A percentile compares a stretch with the other conserved stretches of the same genome.
Evolutionary conservation across 2,113 vertebrate genomes (phyloP).

Genomic region (Pterocles burchelli): DNA sequence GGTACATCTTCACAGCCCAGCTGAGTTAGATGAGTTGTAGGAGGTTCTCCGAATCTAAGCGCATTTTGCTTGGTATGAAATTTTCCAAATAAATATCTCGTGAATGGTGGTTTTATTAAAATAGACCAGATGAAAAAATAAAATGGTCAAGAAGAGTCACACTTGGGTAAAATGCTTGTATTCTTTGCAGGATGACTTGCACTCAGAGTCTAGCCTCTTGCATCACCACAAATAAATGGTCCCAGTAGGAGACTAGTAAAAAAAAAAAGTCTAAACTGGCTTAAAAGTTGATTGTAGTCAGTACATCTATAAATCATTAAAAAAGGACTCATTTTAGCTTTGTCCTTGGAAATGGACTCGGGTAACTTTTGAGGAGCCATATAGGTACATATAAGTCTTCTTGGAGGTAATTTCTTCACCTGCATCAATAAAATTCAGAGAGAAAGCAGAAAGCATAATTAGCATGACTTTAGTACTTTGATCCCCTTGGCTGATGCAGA

Average conservation of each 20-base stretch:
- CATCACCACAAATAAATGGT: neutral
- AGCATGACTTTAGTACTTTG: neutral
- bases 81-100: neutral
- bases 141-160: neutral
- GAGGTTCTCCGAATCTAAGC: neutral
- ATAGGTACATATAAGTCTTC: neutral
- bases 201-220: neutral
- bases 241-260: neutral
- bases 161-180: neutral
- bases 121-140: neutral
- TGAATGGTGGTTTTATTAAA: neutral
- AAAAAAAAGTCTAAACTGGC: neutral
- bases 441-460: neutral
- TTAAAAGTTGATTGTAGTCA: neutral
- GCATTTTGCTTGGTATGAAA: neutral
- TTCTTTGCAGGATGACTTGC: neutral
- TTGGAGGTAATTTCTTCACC: neutral
- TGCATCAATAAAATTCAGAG: neutral
- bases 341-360: neutral
- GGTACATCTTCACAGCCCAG: neutral
- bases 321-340: neutral
- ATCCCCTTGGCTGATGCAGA: neutral
- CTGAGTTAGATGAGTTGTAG: neutral
- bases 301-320: neutral
- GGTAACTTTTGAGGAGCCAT: neutral